Conservation (phyloP, 1,140 invertebrate species). For the Samia ricini region DNA sequence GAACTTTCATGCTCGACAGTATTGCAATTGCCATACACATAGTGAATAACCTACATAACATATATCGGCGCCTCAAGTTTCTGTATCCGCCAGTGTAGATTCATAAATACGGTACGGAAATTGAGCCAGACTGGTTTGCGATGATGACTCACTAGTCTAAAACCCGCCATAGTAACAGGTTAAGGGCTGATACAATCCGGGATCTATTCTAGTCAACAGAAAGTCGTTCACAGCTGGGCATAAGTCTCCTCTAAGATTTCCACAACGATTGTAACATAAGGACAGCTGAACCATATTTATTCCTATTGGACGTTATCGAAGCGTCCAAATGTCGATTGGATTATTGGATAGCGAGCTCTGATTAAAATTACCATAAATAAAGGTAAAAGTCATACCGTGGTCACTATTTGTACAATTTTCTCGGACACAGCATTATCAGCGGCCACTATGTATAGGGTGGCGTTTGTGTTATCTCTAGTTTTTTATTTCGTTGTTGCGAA, state of each 20-base stretch:
- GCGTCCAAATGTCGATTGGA: neutral
- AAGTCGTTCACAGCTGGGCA: no score
- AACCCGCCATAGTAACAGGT: no score
- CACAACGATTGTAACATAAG: neutral
- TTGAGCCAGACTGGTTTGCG: no score
- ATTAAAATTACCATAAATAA: neutral
- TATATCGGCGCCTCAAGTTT: no score
- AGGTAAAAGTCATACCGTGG: neutral
- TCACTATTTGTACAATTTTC: neutral
- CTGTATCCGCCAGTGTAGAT: no score
- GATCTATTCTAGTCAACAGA: neutral
- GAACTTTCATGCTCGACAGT: no score
- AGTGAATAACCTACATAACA: no score
- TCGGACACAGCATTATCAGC: neutral
- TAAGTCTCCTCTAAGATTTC: no score
- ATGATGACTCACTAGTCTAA: no score
- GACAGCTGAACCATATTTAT: neutral
- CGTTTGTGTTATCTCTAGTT: neutral
- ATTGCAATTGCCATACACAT: no score
- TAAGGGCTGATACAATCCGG: no score
- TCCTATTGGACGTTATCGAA: neutral
- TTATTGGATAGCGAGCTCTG: neutral
- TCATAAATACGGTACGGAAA: no score
- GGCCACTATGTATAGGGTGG: neutral
- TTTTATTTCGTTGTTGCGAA: constrained; percentile 1